These are phyloP conservation scores for Masnerella sp. DNA, from an alignment of 2,888 invertebrate genomes.

Conservation along the genomic window DNA sequence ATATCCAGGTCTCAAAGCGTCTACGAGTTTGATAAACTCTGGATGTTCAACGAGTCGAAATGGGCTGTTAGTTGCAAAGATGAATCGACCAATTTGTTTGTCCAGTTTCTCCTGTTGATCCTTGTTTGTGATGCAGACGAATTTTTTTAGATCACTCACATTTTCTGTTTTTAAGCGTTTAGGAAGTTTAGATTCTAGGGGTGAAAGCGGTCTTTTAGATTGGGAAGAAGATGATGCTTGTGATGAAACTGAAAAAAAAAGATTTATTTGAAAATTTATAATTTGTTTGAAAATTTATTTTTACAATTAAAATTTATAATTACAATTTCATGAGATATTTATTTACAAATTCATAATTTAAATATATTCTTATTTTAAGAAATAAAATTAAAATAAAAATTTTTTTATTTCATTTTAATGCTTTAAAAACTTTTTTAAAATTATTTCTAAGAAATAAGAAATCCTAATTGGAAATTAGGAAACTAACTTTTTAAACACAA, in stretches of 20 bases:
- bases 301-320: too few relatives aligned
- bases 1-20: conserved; percentile 25
- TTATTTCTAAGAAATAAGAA: too few relatives aligned
- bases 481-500: background rate
- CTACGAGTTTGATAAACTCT: conserved; percentile 20
- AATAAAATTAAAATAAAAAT: too few relatives aligned
- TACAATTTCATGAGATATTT: too few relatives aligned
- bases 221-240: conserved; percentile 5
- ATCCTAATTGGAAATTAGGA: too few relatives aligned
- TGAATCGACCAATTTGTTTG: conserved; percentile 25
- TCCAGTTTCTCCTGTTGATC: conserved; percentile 19
- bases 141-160: background rate
- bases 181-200: background rate
- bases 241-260: background rate
- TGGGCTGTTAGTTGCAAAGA: conserved; percentile 21
- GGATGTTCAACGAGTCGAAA: conserved; percentile 19
- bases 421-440: background rate
- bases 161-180: background rate
- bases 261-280: too few relatives aligned
- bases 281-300: too few relatives aligned
- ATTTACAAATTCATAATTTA: background rate
- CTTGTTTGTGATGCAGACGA: conserved; percentile 2
- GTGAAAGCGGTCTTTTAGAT: background rate
- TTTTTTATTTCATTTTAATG: background rate
- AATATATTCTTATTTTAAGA: background rate